Conservation (phyloP, 1,140 invertebrate species). For the Holcopasites calliopsidis region DNA sequence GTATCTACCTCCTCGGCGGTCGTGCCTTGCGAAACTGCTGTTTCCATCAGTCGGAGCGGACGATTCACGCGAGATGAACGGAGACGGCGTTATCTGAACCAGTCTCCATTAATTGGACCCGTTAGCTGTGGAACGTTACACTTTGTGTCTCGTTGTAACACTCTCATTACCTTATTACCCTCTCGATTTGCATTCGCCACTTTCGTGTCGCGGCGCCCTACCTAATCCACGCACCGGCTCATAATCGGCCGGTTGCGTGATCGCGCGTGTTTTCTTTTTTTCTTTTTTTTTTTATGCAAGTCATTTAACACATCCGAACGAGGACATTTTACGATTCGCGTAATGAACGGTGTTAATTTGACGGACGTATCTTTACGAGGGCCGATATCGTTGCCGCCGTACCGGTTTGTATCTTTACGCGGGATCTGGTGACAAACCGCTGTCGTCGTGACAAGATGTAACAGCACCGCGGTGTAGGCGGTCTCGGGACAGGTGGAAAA, state of each 20-base stretch:
- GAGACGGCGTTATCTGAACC: constrained; percentile 11
- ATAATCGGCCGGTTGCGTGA: not conserved
- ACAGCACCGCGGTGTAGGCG: not conserved
- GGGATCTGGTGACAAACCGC: not conserved
- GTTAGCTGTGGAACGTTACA: not conserved
- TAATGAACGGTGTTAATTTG: not conserved
- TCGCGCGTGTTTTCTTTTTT: not conserved
- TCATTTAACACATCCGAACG: not conserved
- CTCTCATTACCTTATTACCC: constrained; percentile 17
- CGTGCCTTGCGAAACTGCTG: constrained; percentile 29
- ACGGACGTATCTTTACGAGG: not conserved
- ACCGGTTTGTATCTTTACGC: not conserved
- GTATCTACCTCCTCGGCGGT: not conserved
- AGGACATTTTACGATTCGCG: constrained; percentile 22
- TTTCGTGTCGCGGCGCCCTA: not conserved
- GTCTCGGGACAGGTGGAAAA: not conserved
- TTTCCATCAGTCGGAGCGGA: constrained; percentile 30
- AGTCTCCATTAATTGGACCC: constrained; percentile 33
- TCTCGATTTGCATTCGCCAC: constrained; percentile 21
- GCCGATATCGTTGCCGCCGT: not conserved
- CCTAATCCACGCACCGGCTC: constrained; percentile 7
- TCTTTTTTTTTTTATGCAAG: not conserved
- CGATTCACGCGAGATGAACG: not conserved
- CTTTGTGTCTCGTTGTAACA: not conserved
- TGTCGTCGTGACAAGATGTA: not conserved